Base-by-base conservation (phyloP, 2,113 vertebrate genomes). In the Notarius quadriscutis region DNA sequence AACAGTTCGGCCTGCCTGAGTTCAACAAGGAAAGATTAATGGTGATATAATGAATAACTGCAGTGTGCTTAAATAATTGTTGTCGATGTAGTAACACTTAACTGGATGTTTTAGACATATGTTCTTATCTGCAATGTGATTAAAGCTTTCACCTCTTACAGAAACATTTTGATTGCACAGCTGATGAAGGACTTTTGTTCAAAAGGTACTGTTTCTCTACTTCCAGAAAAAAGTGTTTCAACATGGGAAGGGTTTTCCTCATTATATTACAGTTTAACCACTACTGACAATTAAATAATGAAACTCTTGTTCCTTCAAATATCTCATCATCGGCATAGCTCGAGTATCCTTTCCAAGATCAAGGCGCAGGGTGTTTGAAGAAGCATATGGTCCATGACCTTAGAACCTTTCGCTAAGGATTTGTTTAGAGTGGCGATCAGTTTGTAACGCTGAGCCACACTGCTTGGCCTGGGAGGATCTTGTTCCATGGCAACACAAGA, bases 1-100 rank as follows among this genome's bases (percentile, higher is more conserved):
- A 92, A 85, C 94, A 95, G 62, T 92, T 41, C 0, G 50, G 12
- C 51, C 12, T 91, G 62, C 83, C 94, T 95, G 79, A 60, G 58
- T 80, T 84, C n/a, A 89, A 77, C 4, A 53, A 62, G 53, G 30
- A 78, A 55, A 65, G 22, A 80, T 60, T n/a, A 2, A n/a, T 53
- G 41, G 72, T 51, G 50, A 78, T 27, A 55, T 27, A 55, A 2
- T 0, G 6, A 53, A 9, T 51, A 77, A 78, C 48, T n/a, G 50
- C 5, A 7, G 50, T 78, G 14, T 25, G 50, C 20, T 75, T 2
- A 12, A 22, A 41, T 75, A 50, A 20, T 4, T 25, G 1, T 75
- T 50, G 9, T 25, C 22, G 1, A 22, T 51, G 41, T 75, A 75
- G 10, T 51, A 25, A 50, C 50, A 74, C 34, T 4, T 74, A 48